Base-by-base conservation (phyloP, 2,888 invertebrate species). In the Chrysolina americana region DNA sequence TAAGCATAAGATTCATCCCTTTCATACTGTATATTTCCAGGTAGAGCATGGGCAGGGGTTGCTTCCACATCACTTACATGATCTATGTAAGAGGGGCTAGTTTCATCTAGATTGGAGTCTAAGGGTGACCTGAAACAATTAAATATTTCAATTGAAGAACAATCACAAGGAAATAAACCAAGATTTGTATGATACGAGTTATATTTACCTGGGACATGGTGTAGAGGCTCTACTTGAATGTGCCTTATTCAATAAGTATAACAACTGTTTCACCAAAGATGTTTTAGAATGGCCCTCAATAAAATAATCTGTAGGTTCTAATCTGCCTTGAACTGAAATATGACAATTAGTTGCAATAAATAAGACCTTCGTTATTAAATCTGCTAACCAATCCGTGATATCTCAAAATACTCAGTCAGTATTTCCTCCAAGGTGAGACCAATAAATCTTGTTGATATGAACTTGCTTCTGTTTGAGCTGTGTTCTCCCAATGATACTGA, bases 371-470 rank as follows among this genome's bases (percentile, higher is more conserved):
- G 64, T 13, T 48, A 15, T n/a, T 47, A n/a, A 36, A 36, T 44
- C 56, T 71, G 76, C 82, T 78, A 80, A 88, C 88, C 83, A 76
- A 87, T 85, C 17, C 85, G 85, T 68, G 84, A 86, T 65, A 88
- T 83, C 47, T 82, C 80, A 15, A 86, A 84, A 81, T 88, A 88
- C 78, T 87, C 86, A 13, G 80, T 78, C 65, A 89, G 79, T 71
- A 87, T 85, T 76, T 88, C 87, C 48, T 83, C 81, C 50, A 89
- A 79, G 68, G 83, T 84, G 77, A 85, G 81, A 1, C 87, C 88
- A 41, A 77, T 76, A 15, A 87, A 83, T 70, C 87, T 81, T 0
- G 88, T 88, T 13, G 82, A 79, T 69, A 87, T 79, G 80, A 83
- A 85, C 79, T 84, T 86, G 19, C 83, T 79, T 81, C 75, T 81